Conservation (phyloP, 1,140 invertebrate species). For the Aphidius ervi region DNA sequence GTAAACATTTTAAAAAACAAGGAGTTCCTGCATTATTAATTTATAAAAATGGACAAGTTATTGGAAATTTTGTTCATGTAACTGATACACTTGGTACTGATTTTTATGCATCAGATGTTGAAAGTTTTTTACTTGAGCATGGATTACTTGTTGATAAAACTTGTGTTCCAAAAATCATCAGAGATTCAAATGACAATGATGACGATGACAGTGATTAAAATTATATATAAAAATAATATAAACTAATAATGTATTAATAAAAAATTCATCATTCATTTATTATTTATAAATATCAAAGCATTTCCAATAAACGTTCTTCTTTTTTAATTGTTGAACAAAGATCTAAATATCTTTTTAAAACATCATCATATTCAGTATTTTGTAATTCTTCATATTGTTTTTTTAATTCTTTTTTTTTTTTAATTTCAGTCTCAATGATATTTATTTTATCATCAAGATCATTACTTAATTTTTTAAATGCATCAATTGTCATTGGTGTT, state of each 20-base stretch:
- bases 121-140: conserved; percentile 84
- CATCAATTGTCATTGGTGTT: conserved; percentile 35
- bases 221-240: conserved; percentile 2
- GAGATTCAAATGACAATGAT: conserved; percentile 29
- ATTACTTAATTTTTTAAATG: conserved; percentile 32
- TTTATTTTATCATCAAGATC: conserved; percentile 32
- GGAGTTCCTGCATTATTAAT: conserved; percentile 89
- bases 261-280: not conserved
- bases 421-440: conserved; percentile 28
- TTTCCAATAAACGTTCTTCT: conserved; percentile 36
- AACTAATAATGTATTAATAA: conserved; percentile 3
- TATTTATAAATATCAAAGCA: conserved; percentile 22
- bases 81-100: conserved; percentile 83
- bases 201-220: conserved; percentile 37
- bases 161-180: conserved; percentile 45
- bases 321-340: conserved; percentile 36
- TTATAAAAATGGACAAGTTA: conserved; percentile 84
- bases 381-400: conserved; percentile 34
- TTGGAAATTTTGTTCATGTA: conserved; percentile 90
- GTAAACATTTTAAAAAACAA: conserved; percentile 74
- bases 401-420: conserved; percentile 31
- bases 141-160: conserved; percentile 71
- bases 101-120: conserved; percentile 86
- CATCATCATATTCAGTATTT: conserved; percentile 36
- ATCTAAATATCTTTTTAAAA: conserved; percentile 35